Conservation (phyloP, 2,113 vertebrate species). For the Apaloderma vittatum region DNA sequence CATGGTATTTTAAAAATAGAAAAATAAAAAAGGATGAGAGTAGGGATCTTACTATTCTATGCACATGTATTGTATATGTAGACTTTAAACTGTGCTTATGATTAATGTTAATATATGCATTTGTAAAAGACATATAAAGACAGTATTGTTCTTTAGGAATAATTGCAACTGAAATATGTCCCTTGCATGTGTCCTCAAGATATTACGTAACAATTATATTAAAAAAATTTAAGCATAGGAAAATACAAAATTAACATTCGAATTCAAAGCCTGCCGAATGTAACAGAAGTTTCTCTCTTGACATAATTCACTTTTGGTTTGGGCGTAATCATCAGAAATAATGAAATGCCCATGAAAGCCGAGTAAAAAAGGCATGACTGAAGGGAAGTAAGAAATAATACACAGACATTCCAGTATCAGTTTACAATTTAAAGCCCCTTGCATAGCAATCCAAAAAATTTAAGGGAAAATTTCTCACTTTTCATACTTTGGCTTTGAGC, state of each 20-base stretch:
- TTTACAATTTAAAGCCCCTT: neutral
- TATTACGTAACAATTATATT: neutral
- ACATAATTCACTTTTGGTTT: neutral
- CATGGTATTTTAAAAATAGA: neutral
- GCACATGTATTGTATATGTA: neutral
- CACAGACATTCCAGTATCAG: neutral
- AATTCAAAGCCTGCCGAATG: neutral
- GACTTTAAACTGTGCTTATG: neutral
- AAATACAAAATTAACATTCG: neutral
- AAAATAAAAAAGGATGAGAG: neutral
- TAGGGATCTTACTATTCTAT: neutral
- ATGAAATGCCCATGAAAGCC: conserved; percentile 1
- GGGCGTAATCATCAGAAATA: neutral
- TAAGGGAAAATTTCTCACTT: neutral
- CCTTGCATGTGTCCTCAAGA: neutral
- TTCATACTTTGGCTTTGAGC: neutral
- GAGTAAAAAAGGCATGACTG: neutral
- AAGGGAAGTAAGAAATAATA: neutral
- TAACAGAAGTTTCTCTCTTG: neutral
- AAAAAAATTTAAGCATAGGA: neutral
- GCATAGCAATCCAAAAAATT: neutral
- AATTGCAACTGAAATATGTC: neutral
- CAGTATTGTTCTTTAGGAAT: neutral
- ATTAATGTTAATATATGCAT: neutral
- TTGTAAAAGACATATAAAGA: neutral